These are phyloP conservation scores for Hypomecis punctinalis DNA, from an alignment of 2,888 invertebrate species.

Conservation along the genomic window DNA sequence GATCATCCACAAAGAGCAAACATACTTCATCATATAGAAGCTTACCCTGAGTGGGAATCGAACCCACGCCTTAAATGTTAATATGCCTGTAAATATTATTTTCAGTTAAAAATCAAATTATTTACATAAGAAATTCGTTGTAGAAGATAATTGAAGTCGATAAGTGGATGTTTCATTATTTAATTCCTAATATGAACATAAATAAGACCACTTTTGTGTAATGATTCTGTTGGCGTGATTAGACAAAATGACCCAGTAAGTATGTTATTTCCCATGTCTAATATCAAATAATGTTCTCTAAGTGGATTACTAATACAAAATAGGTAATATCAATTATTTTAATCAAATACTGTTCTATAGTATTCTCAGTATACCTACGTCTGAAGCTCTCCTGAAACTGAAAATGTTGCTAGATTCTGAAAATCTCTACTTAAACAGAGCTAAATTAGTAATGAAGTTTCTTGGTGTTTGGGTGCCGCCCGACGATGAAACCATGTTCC, in stretches of 20 bases:
- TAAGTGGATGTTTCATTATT: neutral
- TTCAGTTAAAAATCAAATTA: too few relatives aligned
- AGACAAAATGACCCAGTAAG: slow-evolving; percentile 2
- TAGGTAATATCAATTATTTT: too few relatives aligned
- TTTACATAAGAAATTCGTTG: neutral
- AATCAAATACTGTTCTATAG: neutral
- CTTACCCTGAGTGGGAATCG: too few relatives aligned
- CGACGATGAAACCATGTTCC: slow-evolving; percentile 49
- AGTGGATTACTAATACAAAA: neutral
- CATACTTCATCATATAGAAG: too few relatives aligned
- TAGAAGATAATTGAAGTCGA: neutral
- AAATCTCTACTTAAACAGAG: slow-evolving; percentile 68
- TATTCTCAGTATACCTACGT: neutral
- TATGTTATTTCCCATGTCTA: neutral
- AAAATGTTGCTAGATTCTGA: slow-evolving; percentile 47
- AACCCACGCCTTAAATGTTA: too few relatives aligned
- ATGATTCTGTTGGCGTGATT: slow-evolving; percentile 2
- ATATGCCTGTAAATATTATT: too few relatives aligned
- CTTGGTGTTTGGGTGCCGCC: slow-evolving; percentile 74
- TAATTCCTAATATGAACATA: neutral
- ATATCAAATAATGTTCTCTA: neutral
- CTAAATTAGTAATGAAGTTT: slow-evolving; percentile 70
- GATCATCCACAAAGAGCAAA: too few relatives aligned
- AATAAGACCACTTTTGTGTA: neutral
- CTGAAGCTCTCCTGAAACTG: neutral